phyloP scores from a whole-genome alignment of 2,797 vertebrate species.

The Iguana delicatissima region DNA sequence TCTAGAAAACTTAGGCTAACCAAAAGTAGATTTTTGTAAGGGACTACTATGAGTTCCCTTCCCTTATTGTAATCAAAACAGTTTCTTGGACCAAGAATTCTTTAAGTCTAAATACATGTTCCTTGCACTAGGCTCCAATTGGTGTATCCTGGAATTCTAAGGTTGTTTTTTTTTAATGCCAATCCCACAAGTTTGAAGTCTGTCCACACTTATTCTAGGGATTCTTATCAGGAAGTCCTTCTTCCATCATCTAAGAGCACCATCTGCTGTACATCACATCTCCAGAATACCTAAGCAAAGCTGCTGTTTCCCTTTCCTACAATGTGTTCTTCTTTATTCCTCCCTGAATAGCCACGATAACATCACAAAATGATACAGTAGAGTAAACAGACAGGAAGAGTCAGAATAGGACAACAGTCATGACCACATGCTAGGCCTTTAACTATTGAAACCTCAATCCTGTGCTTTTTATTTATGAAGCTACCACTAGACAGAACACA shows the following conservation, averaged over 20 bases:
- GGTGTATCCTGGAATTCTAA: neutral
- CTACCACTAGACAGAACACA: neutral
- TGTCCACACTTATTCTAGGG: too few relatives aligned
- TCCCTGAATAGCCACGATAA: neutral
- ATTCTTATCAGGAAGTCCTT: neutral
- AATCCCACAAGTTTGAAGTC: too few relatives aligned
- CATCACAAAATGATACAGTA: rapidly evolving
- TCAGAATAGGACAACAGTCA: conserved; percentile 11
- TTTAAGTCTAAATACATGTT: neutral
- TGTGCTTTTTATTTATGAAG: neutral
- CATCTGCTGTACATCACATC: neutral
- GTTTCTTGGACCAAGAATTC: neutral
- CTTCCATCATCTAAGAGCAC: neutral
- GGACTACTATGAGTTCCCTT: too few relatives aligned
- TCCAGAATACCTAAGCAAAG: neutral
- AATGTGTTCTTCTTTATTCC: neutral
- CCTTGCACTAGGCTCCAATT: neutral
- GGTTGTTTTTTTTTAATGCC: too few relatives aligned
- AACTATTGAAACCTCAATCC: neutral
- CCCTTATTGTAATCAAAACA: neutral
- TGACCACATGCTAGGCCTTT: neutral
- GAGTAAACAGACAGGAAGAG: neutral
- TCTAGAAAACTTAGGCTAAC: neutral
- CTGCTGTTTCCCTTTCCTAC: neutral
- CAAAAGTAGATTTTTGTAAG: neutral